phyloP scores from a whole-genome alignment of 1,140 invertebrate species.

The Araneus ventricosus region DNA sequence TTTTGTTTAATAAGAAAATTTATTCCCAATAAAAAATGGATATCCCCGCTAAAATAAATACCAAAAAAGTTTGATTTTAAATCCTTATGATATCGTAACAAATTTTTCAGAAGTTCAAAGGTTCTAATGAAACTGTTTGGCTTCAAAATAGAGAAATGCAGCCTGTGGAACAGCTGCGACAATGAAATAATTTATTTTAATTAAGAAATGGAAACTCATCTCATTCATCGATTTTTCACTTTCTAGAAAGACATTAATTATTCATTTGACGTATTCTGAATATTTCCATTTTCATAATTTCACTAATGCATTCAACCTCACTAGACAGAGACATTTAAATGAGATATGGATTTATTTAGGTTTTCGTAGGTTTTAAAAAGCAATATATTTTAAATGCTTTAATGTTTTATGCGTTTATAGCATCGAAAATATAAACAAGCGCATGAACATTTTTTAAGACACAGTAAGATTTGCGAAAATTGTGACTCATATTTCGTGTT shows the following conservation, averaged over 20 bases:
- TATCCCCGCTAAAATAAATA: neutral
- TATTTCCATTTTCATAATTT: neutral
- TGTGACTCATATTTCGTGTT: too few species aligned
- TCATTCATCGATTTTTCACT: neutral
- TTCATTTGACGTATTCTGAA: neutral
- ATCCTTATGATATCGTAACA: neutral
- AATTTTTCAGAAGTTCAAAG: neutral
- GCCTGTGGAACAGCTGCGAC: neutral
- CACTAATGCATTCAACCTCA: neutral
- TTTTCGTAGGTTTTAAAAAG: too few species aligned
- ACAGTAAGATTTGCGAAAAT: too few species aligned
- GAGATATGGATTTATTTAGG: too few species aligned
- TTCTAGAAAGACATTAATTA: neutral
- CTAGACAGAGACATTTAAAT: neutral
- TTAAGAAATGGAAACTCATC: neutral
- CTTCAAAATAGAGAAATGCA: neutral
- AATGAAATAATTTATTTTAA: constrained; percentile 24
- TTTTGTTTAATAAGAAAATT: too few species aligned
- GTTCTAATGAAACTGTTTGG: neutral
- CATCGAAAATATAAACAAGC: too few species aligned
- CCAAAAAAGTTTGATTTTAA: neutral
- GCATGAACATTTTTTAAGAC: too few species aligned
- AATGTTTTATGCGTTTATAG: too few species aligned
- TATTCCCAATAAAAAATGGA: neutral
- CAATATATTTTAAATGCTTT: too few species aligned